phyloP scores from a whole-genome alignment of 1,140 invertebrate species.

The Proctacanthus coquilletti region DNA sequence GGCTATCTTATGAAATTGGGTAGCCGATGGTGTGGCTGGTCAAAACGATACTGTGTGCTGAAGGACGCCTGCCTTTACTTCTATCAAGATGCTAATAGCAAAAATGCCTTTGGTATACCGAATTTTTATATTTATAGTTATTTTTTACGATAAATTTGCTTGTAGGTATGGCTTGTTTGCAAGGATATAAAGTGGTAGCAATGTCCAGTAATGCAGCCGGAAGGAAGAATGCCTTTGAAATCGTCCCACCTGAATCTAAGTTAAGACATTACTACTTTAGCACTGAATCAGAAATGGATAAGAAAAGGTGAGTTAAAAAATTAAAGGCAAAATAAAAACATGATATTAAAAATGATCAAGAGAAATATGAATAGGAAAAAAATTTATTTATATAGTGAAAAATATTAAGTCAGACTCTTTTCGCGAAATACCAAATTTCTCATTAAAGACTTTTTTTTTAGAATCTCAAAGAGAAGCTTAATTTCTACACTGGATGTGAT shows the following conservation, averaged over 20 bases:
- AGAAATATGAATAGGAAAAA: background rate
- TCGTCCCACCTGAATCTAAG: slow-evolving; percentile 71
- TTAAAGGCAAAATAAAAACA: background rate
- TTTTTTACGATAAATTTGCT: slow-evolving; percentile 8
- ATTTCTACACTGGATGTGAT: too few relatives aligned
- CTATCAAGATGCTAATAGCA: slow-evolving; percentile 74
- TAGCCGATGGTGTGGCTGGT: slow-evolving; percentile 71
- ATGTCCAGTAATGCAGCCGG: slow-evolving; percentile 50
- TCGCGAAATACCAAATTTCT: too few relatives aligned
- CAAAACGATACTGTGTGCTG: slow-evolving; percentile 80
- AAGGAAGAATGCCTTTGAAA: slow-evolving; percentile 80
- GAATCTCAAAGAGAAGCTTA: too few relatives aligned
- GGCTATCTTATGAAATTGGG: slow-evolving; percentile 75
- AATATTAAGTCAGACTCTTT: too few relatives aligned
- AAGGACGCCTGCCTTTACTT: slow-evolving; percentile 93
- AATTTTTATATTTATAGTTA: slow-evolving; percentile 3
- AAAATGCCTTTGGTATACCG: slow-evolving; percentile 66
- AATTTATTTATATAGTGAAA: too few relatives aligned
- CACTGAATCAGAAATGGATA: slow-evolving; percentile 87
- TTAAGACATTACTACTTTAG: slow-evolving; percentile 83
- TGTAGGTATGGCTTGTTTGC: slow-evolving; percentile 76
- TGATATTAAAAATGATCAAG: background rate
- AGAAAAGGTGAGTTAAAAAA: slow-evolving; percentile 60
- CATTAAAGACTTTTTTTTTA: too few relatives aligned
- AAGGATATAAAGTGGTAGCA: slow-evolving; percentile 81